Evolutionary conservation across 2,888 invertebrate species (phyloP).

Genomic region (Dione vanillae): DNA sequence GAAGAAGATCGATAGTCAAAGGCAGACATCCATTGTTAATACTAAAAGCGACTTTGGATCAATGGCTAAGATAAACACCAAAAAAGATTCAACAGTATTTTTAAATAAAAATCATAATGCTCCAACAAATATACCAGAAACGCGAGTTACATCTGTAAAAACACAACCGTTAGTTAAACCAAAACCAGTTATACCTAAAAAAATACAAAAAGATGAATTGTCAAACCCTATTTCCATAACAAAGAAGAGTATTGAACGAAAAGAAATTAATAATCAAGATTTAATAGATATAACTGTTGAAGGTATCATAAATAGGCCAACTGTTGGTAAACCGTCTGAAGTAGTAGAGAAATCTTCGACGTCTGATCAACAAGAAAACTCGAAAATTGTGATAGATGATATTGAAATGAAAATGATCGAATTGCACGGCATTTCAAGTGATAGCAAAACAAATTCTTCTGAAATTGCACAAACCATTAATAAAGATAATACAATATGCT

Average conservation of each 20-base stretch:
- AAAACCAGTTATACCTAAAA: constrained; percentile 53
- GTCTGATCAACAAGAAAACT: constrained; percentile 51
- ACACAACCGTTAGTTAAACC: constrained; percentile 39
- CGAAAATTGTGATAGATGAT: constrained; percentile 61
- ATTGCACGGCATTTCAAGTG: constrained; percentile 74
- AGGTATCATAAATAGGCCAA: constrained; percentile 69
- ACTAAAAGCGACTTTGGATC: constrained; percentile 60
- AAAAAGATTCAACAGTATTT: constrained; percentile 65
- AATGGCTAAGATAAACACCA: constrained; percentile 56
- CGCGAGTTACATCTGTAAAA: constrained; percentile 35
- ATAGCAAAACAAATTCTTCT: constrained; percentile 65
- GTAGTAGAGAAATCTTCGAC: constrained; percentile 47
- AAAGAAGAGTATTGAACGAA: constrained; percentile 56
- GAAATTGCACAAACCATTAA: constrained; percentile 61
- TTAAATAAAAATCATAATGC: constrained; percentile 50
- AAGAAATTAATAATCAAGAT: constrained; percentile 70
- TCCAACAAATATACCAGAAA: constrained; percentile 35
- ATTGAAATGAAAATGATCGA: constrained; percentile 81
- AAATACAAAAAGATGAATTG: constrained; percentile 50
- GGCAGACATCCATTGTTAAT: constrained; percentile 61
- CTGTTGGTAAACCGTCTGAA: constrained; percentile 58
- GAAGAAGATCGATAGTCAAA: constrained; percentile 75
- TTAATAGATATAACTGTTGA: constrained; percentile 78
- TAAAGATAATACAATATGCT: constrained; percentile 53
- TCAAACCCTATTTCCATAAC: constrained; percentile 41